phyloP scores from a whole-genome alignment of 35 echinoderm and acorn worm species.

The Strongylocentrotus purpuratus region DNA sequence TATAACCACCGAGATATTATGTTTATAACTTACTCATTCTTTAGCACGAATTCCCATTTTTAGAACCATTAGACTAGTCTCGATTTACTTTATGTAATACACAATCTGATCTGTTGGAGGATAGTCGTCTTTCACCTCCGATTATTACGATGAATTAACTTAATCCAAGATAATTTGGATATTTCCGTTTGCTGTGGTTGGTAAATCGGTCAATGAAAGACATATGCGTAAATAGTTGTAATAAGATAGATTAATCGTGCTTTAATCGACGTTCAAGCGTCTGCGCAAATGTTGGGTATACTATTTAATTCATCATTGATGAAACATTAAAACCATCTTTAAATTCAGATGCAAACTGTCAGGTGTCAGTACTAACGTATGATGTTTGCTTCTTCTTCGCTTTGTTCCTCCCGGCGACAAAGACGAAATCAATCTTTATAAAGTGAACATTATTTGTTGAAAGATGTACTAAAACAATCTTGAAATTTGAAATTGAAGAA shows the following conservation, averaged over 20 bases:
- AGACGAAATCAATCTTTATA: not conserved
- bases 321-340: not conserved
- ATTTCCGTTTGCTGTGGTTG: not conserved
- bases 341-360: not conserved
- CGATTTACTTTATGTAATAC: not conserved
- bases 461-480: too few relatives aligned
- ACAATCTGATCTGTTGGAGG: not conserved
- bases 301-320: not conserved
- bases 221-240: not conserved
- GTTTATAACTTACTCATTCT: not conserved
- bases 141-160: not conserved
- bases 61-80: not conserved
- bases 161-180: slow-evolving; percentile 2
- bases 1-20: too few relatives aligned
- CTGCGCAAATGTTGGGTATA: too few relatives aligned
- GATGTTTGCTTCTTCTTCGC: too few relatives aligned
- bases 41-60: not conserved
- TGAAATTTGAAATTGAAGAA: too few relatives aligned
- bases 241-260: not conserved
- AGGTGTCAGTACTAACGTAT: not conserved
- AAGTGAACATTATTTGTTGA: too few relatives aligned
- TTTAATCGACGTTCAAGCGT: not conserved
- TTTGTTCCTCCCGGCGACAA: not conserved
- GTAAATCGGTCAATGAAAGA: not conserved
- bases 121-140: not conserved